These are phyloP conservation scores for Bombyx mori DNA, from an alignment of 1,140 invertebrate genomes.

Conservation along the genomic window DNA sequence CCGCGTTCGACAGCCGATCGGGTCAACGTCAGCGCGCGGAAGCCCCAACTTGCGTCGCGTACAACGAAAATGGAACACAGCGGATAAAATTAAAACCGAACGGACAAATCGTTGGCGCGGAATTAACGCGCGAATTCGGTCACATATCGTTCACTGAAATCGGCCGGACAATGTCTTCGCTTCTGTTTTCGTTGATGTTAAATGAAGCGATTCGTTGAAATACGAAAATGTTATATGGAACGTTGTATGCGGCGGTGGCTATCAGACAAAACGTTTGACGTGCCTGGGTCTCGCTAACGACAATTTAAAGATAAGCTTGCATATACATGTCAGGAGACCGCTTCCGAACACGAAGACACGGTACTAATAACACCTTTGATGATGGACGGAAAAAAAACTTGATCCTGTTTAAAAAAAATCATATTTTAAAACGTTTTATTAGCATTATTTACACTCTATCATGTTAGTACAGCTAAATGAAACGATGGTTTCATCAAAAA, in stretches of 20 bases:
- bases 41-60: constrained; percentile 41
- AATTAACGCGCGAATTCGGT: constrained; percentile 53
- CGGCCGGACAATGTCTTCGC: constrained; percentile 10
- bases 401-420: too few species aligned
- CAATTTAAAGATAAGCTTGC: too few species aligned
- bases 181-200: constrained; percentile 3
- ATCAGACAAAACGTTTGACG: too few species aligned
- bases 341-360: too few species aligned
- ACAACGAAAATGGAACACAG: constrained; percentile 60
- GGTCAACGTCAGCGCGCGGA: constrained; percentile 37
- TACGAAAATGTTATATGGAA: neutral
- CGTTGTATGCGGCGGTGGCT: constrained; percentile 1
- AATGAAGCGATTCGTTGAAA: constrained; percentile 1
- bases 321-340: too few species aligned
- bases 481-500: too few species aligned
- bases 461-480: too few species aligned
- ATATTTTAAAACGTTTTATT: too few species aligned
- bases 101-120: constrained; percentile 51
- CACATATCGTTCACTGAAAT: constrained; percentile 30
- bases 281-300: too few species aligned
- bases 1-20: constrained; percentile 37
- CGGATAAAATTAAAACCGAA: constrained; percentile 63
- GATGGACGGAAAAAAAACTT: too few species aligned
- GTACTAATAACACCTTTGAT: too few species aligned
- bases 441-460: too few species aligned